phyloP scores from a whole-genome alignment of 2,888 invertebrate genomes.

The Brachylomia viminalis region DNA sequence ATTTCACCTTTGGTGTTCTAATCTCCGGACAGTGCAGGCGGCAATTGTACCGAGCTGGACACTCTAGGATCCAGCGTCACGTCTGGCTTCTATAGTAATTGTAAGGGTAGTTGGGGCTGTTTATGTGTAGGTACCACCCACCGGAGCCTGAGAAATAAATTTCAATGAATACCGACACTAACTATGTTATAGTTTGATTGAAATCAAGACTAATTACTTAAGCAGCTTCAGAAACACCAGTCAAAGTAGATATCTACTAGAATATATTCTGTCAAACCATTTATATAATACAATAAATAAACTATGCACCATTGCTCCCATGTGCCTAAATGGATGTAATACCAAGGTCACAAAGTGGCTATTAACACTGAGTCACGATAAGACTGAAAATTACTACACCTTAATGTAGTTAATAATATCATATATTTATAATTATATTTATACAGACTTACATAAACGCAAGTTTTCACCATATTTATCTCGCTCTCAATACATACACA shows the following conservation, averaged over 20 bases:
- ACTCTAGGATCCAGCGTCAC: constrained; percentile 89
- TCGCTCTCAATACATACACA: no score
- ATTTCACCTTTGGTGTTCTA: constrained; percentile 84
- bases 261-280: no score
- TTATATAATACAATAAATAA: no score
- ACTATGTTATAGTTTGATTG: not conserved
- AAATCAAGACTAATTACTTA: not conserved
- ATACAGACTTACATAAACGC: no score
- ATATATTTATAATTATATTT: no score
- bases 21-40: constrained; percentile 86
- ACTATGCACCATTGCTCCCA: no score
- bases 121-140: constrained; percentile 82
- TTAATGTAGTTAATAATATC: no score
- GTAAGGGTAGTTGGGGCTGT: constrained; percentile 85
- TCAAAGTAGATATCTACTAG: not conserved
- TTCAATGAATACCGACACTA: not conserved
- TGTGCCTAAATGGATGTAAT: no score
- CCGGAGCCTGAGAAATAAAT: constrained; percentile 71
- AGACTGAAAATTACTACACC: no score
- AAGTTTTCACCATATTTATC: no score
- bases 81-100: constrained; percentile 76
- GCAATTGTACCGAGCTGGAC: constrained; percentile 84
- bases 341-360: no score
- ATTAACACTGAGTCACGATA: no score
- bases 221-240: not conserved